Evolutionary conservation across 2,888 invertebrate genomes (phyloP), one percentile per base, ranked within the genome.

Genomic region (Acanthosepion pharaonis): DNA sequence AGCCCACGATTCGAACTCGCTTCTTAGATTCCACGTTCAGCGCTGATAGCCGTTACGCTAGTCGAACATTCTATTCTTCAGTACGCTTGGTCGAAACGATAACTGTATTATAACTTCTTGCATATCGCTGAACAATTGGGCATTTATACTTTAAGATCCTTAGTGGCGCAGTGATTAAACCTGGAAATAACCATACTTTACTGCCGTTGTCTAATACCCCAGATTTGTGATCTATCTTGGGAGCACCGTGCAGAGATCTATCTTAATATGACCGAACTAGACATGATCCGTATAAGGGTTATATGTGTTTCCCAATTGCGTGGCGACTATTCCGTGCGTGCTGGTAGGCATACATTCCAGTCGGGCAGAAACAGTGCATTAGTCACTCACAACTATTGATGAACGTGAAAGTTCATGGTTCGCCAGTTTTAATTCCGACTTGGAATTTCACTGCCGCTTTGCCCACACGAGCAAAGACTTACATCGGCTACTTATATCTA

Each of bases 121-220:
- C 78, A 78, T 78, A 78, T 78, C n/a, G n/a, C 15, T n/a, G 33
- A 33, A n/a, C 78, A 78, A 15, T n/a, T 78, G n/a, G n/a, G 78
- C n/a, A 33, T 78, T 78, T 5, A 23, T n/a, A 78, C n/a, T 78
- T 78, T 5, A 78, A 78, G 78, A 33, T n/a, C 9, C n/a, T 33
- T 18, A n/a, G n/a, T n/a, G 6, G 33, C 78, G 15, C 15, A n/a
- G 9, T 78, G 78, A 78, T 78, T 78, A 78, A 33, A 78, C n/a
- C 78, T n/a, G 78, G 78, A 78, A 33, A 78, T n/a, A 78, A 78
- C 78, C 78, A 78, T 78, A n/a, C 78, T 78, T 78, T n/a, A 78
- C n/a, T 33, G 33, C 78, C 78, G n/a, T 15, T 78, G n/a, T 78
- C n/a, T 78, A 78, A 78, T 78, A 78, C n/a, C n/a, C 78, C 78